Evolutionary conservation across 2,113 vertebrate species (phyloP).

Genomic region (Oreotrochilus melanogaster): DNA sequence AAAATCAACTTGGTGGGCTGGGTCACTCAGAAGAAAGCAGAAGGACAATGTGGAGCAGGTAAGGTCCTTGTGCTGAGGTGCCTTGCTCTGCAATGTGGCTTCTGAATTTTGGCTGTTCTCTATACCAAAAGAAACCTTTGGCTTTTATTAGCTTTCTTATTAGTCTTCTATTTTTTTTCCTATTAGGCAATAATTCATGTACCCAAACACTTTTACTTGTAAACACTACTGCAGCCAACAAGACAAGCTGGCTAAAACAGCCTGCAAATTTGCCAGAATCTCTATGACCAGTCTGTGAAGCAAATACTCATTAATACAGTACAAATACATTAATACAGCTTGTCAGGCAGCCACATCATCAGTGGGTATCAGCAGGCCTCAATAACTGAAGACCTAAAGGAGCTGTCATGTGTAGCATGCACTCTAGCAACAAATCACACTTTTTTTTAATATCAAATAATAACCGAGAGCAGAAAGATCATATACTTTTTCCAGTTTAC

Average conservation of each 20-base stretch:
- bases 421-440: not conserved
- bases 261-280: not conserved
- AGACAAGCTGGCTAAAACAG: not conserved
- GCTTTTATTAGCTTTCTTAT: not conserved
- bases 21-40: constrained; percentile 79
- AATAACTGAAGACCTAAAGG: not conserved
- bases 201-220: not conserved
- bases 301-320: not conserved
- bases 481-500: not conserved
- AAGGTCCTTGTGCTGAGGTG: not conserved
- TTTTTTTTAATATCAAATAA: not conserved
- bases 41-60: constrained; percentile 61
- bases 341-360: not conserved
- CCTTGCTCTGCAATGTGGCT: not conserved
- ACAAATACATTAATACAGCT: not conserved
- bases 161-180: not conserved
- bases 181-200: not conserved
- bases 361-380: not conserved
- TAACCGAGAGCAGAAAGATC: not conserved
- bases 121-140: not conserved
- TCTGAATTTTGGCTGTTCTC: not conserved
- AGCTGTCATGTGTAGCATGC: not conserved
- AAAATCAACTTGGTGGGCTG: constrained; percentile 84
- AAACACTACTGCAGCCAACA: not conserved
- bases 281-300: not conserved